A percentile compares a stretch with the other conserved stretches of the same genome.
Conservation (phyloP, 2,888 invertebrate genomes). For the Cryptus armator region DNA sequence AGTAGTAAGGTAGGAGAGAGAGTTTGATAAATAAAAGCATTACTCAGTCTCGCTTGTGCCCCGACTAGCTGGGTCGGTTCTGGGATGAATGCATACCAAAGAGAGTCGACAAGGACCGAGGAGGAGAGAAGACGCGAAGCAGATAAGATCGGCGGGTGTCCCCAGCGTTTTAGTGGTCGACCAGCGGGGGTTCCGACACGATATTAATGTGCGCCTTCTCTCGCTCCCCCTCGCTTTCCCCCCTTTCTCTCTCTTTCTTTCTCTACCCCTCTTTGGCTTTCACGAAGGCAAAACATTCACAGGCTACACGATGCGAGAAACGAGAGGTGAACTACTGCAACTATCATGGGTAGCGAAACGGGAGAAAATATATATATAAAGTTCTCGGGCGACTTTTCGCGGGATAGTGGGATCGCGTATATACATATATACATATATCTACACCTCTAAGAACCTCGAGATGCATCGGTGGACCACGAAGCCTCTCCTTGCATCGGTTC, state of each 20-base stretch:
- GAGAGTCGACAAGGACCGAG: conserved; percentile 82
- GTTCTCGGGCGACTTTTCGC: conserved; percentile 54
- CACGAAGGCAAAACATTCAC: conserved; percentile 70
- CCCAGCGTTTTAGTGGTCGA: conserved; percentile 84
- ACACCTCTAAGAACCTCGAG: not conserved
- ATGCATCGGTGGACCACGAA: conserved; percentile 49
- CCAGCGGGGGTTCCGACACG: conserved; percentile 84
- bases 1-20: conserved; percentile 58
- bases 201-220: conserved; percentile 84
- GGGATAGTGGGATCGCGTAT: conserved; percentile 56
- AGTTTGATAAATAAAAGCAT: conserved; percentile 85
- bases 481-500: conserved; percentile 16
- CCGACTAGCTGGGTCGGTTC: conserved; percentile 59
- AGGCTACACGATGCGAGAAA: conserved; percentile 42
- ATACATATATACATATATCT: not conserved
- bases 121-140: conserved; percentile 76
- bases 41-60: conserved; percentile 82
- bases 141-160: conserved; percentile 85
- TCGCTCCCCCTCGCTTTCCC: conserved; percentile 70
- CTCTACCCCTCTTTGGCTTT: conserved; percentile 28
- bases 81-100: conserved; percentile 83
- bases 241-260: conserved; percentile 3
- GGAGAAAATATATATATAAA: conserved; percentile 30
- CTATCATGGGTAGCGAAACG: conserved; percentile 57
- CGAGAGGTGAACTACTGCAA: conserved; percentile 51